Evolutionary conservation across 2,797 vertebrate genomes (phyloP).

Genomic region (Cuniculus paca): DNA sequence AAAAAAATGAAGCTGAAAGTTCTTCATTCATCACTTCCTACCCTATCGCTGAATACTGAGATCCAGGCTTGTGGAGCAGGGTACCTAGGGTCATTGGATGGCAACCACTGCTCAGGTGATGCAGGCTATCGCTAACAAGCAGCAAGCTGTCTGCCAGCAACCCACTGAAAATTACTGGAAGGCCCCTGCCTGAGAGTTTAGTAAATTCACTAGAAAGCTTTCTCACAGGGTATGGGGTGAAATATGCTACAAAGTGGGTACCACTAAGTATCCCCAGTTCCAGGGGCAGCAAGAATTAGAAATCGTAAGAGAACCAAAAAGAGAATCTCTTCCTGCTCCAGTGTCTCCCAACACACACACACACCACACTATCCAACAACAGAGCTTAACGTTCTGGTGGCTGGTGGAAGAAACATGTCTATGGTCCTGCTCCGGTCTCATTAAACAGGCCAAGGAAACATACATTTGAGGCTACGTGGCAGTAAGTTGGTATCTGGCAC

Average conservation of each 20-base stretch:
- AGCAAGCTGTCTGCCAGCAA: neutral
- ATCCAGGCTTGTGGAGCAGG: neutral
- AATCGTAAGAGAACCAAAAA: neutral
- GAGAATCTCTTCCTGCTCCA: fast-evolving
- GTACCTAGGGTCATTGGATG: fast-evolving
- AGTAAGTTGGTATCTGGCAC: neutral
- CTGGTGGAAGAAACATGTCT: neutral
- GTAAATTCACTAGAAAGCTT: neutral
- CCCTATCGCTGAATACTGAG: neutral
- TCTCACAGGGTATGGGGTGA: neutral
- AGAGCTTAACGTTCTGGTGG: neutral
- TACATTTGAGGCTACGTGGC: neutral
- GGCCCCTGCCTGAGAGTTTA: no score
- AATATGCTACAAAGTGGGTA: neutral
- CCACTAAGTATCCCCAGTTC: fast-evolving
- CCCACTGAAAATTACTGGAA: neutral
- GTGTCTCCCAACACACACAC: neutral
- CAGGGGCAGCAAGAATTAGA: neutral
- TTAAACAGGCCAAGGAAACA: neutral
- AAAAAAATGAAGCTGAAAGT: neutral
- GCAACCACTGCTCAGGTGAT: neutral
- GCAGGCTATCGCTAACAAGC: neutral
- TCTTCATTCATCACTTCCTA: fast-evolving
- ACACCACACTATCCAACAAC: neutral
- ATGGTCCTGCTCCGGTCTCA: neutral